Evolutionary conservation across 2,888 invertebrate genomes (phyloP).

Genomic region (Lasioglossum villosulum): DNA sequence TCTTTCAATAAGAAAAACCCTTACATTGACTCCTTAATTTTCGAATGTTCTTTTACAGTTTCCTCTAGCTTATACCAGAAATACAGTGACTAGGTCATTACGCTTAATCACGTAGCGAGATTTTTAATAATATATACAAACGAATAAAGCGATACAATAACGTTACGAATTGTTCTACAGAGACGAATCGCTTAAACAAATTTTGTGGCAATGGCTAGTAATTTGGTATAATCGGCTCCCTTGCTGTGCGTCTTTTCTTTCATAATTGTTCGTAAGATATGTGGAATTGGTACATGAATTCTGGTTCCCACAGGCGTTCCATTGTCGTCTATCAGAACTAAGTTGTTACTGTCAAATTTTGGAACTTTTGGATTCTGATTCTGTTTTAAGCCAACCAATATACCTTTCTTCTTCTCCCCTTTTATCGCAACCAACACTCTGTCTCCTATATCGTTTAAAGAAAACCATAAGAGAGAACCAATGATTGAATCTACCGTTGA

Average conservation of each 20-base stretch:
- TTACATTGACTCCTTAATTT: background rate
- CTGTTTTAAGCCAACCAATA: constrained; percentile 94
- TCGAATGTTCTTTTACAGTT: too few relatives aligned
- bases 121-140: constrained; percentile 8
- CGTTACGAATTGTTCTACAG: background rate
- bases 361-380: constrained; percentile 93
- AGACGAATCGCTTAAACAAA: constrained; percentile 88
- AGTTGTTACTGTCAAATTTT: constrained; percentile 97
- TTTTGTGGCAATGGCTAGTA: constrained; percentile 94
- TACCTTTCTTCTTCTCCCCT: constrained; percentile 97
- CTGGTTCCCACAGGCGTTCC: constrained; percentile 98
- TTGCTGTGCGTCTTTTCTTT: constrained; percentile 92
- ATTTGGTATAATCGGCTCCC: constrained; percentile 96
- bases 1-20: background rate
- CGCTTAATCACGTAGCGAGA: too few relatives aligned
- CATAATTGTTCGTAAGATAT: constrained; percentile 92
- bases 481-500: background rate
- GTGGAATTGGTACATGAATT: constrained; percentile 97
- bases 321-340: constrained; percentile 97
- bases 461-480: background rate
- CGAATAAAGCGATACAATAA: background rate
- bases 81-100: background rate
- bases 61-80: background rate
- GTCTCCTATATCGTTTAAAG: constrained; percentile 87
- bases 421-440: constrained; percentile 96